These are phyloP conservation scores for Bactericera cockerelli DNA, from an alignment of 1,140 invertebrate species.

Conservation along the genomic window DNA sequence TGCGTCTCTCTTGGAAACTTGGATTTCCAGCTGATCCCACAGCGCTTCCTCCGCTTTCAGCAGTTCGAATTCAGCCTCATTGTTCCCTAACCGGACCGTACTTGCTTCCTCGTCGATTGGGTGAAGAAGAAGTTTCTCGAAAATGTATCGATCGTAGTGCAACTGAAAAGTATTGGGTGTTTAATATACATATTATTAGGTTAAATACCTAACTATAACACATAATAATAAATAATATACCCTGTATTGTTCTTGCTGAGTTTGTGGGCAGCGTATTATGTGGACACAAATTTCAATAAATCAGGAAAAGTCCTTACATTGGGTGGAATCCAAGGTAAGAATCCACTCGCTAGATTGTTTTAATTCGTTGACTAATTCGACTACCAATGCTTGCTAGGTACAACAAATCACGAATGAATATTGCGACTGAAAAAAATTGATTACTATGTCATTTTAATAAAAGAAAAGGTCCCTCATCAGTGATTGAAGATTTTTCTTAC, in stretches of 20 bases:
- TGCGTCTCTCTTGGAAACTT: constrained; percentile 3
- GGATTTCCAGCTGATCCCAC: constrained; percentile 8
- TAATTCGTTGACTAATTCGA: neutral
- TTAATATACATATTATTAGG: neutral
- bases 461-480: too few species aligned
- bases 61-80: constrained; percentile 11
- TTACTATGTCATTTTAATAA: too few species aligned
- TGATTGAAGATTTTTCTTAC: too few species aligned
- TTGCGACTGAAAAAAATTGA: neutral
- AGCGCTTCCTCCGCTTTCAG: constrained; percentile 6
- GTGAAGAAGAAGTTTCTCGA: neutral
- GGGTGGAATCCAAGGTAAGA: too few species aligned
- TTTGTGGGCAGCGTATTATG: too few species aligned
- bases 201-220: neutral
- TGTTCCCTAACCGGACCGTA: neutral
- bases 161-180: neutral
- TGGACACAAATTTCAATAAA: too few species aligned
- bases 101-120: constrained; percentile 11
- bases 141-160: neutral
- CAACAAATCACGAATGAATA: neutral
- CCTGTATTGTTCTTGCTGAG: neutral
- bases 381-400: neutral
- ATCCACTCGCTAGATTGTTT: neutral
- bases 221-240: neutral
- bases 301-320: too few species aligned